phyloP scores from a whole-genome alignment of 2,797 vertebrate species.

The Coluber constrictor region DNA sequence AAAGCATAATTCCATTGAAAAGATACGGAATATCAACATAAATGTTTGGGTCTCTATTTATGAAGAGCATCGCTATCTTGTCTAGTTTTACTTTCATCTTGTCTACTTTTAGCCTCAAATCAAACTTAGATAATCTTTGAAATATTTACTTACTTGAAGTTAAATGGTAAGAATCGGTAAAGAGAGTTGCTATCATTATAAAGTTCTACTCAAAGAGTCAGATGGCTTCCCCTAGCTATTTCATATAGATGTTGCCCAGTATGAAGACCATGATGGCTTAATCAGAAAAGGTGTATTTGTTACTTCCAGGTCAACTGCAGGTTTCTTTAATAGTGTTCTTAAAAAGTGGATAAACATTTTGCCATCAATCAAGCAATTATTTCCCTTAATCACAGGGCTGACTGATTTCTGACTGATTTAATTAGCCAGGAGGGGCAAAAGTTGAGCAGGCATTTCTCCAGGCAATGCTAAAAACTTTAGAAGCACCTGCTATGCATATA shows the following conservation, averaged over 20 bases:
- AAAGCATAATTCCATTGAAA: not conserved
- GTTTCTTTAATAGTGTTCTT: not conserved
- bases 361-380: not conserved
- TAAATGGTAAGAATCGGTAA: not conserved
- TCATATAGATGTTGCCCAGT: not conserved
- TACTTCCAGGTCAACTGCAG: not conserved
- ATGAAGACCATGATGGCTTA: not conserved
- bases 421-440: not conserved
- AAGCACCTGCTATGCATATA: not conserved
- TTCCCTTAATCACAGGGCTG: not conserved
- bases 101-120: not conserved
- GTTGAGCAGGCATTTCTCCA: not conserved
- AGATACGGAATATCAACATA: not conserved
- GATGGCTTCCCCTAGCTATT: not conserved
- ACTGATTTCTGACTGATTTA: not conserved
- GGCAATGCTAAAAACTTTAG: not conserved
- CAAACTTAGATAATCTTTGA: not conserved
- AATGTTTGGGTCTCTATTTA: not conserved
- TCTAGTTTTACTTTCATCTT: not conserved
- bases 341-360: not conserved
- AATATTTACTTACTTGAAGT: not conserved
- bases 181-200: not conserved
- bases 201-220: not conserved
- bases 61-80: not conserved
- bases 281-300: not conserved